Percentiles rank a stretch among this genome's conserved stretches.
Evolutionary conservation across 2,888 invertebrate species (phyloP).

Genomic region (Embidobia sp.): DNA sequence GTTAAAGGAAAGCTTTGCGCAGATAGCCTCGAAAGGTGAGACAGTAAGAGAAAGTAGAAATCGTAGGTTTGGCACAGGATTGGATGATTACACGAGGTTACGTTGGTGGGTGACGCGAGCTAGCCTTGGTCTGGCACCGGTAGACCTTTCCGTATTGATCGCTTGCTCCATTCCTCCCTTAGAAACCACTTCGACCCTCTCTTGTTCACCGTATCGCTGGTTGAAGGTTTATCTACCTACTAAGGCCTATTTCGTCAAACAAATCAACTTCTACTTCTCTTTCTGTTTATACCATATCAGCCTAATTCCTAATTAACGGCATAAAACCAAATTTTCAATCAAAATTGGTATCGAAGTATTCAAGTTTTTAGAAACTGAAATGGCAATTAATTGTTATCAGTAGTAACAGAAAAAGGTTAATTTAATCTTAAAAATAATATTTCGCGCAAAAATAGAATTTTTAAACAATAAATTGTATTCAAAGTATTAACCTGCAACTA

Average conservation of each 20-base stretch:
- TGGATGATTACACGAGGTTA: constrained; percentile 76
- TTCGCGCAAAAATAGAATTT: too few species aligned
- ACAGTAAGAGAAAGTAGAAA: constrained; percentile 71
- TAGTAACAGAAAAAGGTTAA: too few species aligned
- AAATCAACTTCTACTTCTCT: constrained; percentile 11
- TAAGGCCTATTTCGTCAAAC: constrained; percentile 30
- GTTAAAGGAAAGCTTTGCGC: constrained; percentile 27
- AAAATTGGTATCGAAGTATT: too few species aligned
- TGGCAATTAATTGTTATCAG: too few species aligned
- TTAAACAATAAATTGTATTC: too few species aligned
- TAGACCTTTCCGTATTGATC: constrained; percentile 81
- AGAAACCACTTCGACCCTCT: constrained; percentile 77
- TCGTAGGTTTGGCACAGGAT: constrained; percentile 73
- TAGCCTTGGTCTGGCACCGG: constrained; percentile 80
- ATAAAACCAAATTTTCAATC: too few species aligned
- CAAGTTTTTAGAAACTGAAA: too few species aligned
- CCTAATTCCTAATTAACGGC: too few species aligned
- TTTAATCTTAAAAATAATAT: too few species aligned
- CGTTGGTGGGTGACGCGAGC: constrained; percentile 76
- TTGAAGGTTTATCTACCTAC: constrained; percentile 39
- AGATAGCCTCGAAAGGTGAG: constrained; percentile 67
- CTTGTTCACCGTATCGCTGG: constrained; percentile 67
- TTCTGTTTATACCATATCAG: background rate
- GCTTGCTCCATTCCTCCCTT: constrained; percentile 79
- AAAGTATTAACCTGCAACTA: too few species aligned